Percentiles rank a stretch among this genome's conserved stretches.
Evolutionary conservation across 2,888 invertebrate genomes (phyloP).

Genomic region (Tenthredo scrophulariae): DNA sequence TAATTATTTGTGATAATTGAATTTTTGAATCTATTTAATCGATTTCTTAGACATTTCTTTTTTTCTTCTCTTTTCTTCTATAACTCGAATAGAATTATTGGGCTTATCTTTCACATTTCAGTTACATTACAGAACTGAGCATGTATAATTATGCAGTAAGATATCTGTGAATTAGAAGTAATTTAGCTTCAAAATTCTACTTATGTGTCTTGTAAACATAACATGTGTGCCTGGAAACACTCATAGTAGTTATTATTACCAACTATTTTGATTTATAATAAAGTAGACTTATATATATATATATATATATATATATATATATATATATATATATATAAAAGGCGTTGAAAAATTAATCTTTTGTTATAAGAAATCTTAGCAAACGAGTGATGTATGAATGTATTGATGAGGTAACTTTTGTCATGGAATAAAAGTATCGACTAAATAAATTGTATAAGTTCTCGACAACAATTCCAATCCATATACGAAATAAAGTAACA

Average conservation of each 20-base stretch:
- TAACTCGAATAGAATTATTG: neutral
- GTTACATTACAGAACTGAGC: neutral
- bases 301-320: neutral
- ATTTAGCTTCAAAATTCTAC: neutral
- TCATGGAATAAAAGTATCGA: conserved; percentile 10
- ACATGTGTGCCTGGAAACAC: conserved; percentile 6
- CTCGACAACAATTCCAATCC: neutral
- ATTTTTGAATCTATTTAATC: neutral
- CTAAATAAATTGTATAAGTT: conserved; percentile 10
- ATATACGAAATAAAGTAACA: conserved; percentile 4
- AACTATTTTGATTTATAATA: conserved; percentile 17
- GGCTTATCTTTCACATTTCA: conserved; percentile 6
- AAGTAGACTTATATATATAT: neutral
- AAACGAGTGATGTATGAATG: conserved; percentile 29
- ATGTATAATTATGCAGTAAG: neutral
- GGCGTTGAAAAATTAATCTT: neutral
- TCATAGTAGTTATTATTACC: conserved; percentile 31
- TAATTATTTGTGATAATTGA: neutral
- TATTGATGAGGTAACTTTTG: neutral
- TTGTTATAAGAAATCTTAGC: neutral
- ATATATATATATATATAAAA: neutral
- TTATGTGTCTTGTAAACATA: conserved; percentile 26
- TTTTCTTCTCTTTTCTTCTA: neutral
- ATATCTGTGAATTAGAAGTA: neutral
- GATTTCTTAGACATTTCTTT: neutral